Conservation (phyloP, 2,888 invertebrate genomes). For the Xanthia icteritia region DNA sequence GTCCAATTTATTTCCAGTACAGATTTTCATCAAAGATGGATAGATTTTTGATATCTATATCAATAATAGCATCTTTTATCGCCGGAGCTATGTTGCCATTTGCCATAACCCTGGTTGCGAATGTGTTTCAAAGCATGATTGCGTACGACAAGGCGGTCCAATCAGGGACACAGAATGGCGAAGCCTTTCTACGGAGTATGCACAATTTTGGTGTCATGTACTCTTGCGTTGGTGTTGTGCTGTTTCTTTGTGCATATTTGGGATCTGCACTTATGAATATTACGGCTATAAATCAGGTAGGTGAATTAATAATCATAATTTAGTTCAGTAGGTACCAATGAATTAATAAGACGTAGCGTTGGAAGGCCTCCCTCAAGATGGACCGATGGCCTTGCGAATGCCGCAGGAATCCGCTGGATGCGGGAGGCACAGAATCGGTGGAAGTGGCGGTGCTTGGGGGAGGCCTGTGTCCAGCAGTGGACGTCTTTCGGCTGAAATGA, state of each 20-base stretch:
- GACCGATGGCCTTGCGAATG: too few species aligned
- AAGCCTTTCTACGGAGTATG: slow-evolving; percentile 87
- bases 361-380: too few species aligned
- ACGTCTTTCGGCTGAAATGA: too few species aligned
- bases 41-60: slow-evolving; percentile 88
- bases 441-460: too few species aligned
- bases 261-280: slow-evolving; percentile 92
- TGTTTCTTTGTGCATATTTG: slow-evolving; percentile 90
- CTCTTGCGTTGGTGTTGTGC: slow-evolving; percentile 89
- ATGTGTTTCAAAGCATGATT: slow-evolving; percentile 91
- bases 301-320: background rate
- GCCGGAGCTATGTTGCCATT: slow-evolving; percentile 73
- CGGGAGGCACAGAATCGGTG: too few species aligned
- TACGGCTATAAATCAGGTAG: slow-evolving; percentile 92
- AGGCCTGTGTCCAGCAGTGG: too few species aligned
- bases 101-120: slow-evolving; percentile 75
- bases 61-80: slow-evolving; percentile 80
- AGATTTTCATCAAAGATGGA: slow-evolving; percentile 91
- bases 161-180: slow-evolving; percentile 69
- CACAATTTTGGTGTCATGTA: slow-evolving; percentile 90
- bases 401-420: too few species aligned
- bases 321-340: too few species aligned
- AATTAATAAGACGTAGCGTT: too few species aligned
- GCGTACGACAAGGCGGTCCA: slow-evolving; percentile 77
- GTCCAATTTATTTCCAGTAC: slow-evolving; percentile 86